Evolutionary conservation across 2,797 vertebrate genomes (phyloP), one percentile per base, ranked within the genome.

Genomic region (Xenentodon cancila): DNA sequence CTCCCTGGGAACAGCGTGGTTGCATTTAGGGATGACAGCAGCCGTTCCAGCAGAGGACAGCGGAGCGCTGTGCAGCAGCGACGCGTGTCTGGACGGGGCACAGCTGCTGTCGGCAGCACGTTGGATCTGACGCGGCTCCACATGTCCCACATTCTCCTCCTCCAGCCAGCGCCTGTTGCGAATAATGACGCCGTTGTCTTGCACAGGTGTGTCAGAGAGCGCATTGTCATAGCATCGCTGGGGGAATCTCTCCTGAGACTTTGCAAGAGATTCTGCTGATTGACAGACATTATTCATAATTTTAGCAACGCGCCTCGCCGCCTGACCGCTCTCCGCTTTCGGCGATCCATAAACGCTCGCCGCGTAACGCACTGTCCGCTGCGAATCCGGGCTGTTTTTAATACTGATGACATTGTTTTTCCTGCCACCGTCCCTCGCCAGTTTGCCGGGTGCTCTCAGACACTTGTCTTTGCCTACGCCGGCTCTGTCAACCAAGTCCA

Each of bases 381-480:
- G 92, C 1, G 91, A 87, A 53, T 93, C 93, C 0, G 90, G 90
- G 75, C 92, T 92, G 88, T 79, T 92, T 80, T 92, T 92, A 71
- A 92, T 80, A 84, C 82, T 87, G 79, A 91, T 75, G 34, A 80
- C 82, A 67, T 70, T 79, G 78, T 84, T 84, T 69, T 87, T 92
- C 64, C 89, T 87, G 56, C 65, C 44, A 55, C 61, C 60, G 48
- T 93, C 89, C 70, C 76, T 90, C 47, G 80, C 74, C 47, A 76
- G 73, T 48, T 87, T 91, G 17, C 84, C 86, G 50, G 82, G 37
- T 9, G 75, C 67, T 73, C 73, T 80, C 54, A 68, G 67, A 68
- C 73, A 88, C 82, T 84, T 92, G 60, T 92, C 84, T 73, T 82
- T 91, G 46, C 72, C 66, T 32, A 57, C 67, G 48, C 43, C 57